phyloP scores from a whole-genome alignment of 2,888 invertebrate genomes.

The Chymomyza fuscimana region DNA sequence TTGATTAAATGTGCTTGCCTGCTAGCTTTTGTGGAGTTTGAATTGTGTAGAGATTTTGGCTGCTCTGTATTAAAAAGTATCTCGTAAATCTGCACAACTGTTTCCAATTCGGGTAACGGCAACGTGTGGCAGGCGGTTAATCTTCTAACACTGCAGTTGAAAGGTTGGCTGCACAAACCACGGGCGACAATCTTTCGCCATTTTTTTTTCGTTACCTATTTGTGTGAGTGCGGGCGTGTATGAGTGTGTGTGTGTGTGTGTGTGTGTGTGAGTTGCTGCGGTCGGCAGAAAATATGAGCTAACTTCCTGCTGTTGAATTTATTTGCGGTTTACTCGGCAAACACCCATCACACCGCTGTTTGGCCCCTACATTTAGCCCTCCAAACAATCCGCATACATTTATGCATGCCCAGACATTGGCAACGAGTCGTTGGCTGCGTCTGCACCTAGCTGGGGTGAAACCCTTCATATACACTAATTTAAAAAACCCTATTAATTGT shows the following conservation, averaged over 20 bases:
- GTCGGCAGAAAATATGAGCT: constrained; percentile 42
- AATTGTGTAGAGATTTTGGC: not conserved
- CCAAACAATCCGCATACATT: constrained; percentile 6
- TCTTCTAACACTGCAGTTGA: constrained; percentile 2
- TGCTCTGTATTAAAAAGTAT: not conserved
- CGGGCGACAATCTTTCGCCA: constrained; percentile 6
- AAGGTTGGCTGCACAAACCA: constrained; percentile 1
- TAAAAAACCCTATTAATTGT: not conserved
- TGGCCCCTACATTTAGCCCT: not conserved
- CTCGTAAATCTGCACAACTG: not conserved
- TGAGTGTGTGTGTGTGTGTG: constrained; percentile 3
- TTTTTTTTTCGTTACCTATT: not conserved
- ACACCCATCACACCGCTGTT: constrained; percentile 7
- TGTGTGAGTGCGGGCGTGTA: not conserved
- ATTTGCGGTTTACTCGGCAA: constrained; percentile 54
- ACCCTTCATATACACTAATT: not conserved
- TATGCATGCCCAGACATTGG: not conserved
- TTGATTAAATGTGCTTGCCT: not conserved
- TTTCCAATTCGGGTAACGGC: constrained; percentile 3
- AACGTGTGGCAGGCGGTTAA: constrained; percentile 3
- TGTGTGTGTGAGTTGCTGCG: constrained; percentile 21
- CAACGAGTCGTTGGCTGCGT: not conserved
- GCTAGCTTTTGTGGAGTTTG: not conserved
- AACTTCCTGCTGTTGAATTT: constrained; percentile 59
- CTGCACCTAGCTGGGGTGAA: not conserved